These are phyloP conservation scores for Eulemur albifrons DNA, from an alignment of 2,797 vertebrate species.

Conservation along the genomic window DNA sequence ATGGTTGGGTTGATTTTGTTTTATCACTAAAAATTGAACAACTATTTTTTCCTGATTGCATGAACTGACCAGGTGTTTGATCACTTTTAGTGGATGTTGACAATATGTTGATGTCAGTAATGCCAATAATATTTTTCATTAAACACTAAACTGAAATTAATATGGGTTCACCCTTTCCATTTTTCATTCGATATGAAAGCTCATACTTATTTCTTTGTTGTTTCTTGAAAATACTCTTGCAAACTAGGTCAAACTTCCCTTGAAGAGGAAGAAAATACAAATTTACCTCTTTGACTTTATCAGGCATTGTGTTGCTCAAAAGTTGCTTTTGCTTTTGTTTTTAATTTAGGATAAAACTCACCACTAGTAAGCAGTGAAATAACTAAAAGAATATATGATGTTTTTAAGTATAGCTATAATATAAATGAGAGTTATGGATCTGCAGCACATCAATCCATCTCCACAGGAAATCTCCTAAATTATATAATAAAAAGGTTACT, in stretches of 20 bases:
- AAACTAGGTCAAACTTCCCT: constrained; percentile 62
- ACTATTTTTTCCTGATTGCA: background rate
- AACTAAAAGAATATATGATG: background rate
- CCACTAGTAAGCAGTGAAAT: constrained; percentile 4
- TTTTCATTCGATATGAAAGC: constrained; percentile 62
- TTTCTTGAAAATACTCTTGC: constrained; percentile 58
- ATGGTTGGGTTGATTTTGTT: background rate
- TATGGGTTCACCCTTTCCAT: constrained; percentile 33
- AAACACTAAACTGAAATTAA: constrained; percentile 59
- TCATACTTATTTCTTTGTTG: constrained; percentile 48
- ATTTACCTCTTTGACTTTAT: constrained; percentile 59
- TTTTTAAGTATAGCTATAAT: background rate
- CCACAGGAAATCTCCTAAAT: background rate
- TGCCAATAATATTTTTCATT: background rate
- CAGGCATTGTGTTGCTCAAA: constrained; percentile 49
- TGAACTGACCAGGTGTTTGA: background rate
- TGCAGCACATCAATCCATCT: background rate
- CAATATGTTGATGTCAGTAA: background rate
- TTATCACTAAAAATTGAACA: background rate
- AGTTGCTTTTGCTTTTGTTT: constrained; percentile 55
- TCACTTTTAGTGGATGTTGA: background rate
- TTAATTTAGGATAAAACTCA: constrained; percentile 56
- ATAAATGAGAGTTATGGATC: background rate
- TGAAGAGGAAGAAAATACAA: constrained; percentile 34
- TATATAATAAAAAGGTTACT: background rate